Evolutionary conservation across 1,140 invertebrate genomes (phyloP), one percentile per base, ranked within the genome.

Genomic region (Cataglyphis hispanica): DNA sequence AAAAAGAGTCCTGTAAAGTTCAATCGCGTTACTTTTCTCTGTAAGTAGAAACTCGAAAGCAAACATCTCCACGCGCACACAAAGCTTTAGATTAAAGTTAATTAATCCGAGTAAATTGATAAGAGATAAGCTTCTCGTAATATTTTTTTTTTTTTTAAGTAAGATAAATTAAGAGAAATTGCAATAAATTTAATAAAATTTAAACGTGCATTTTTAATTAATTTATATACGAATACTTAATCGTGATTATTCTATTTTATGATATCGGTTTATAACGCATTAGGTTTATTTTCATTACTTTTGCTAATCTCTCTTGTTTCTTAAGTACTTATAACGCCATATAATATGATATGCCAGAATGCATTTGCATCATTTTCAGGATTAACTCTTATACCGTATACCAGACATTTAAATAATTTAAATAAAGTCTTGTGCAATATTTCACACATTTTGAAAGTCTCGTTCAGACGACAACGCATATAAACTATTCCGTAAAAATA

Each of bases 141-240:
- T 53, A 37, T 50, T 0, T 50, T 13, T 43, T 4, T 4, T 50
- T 16, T 50, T 6, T 50, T 50, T 0, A 50, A 43, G 13, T 22
- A 43, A 67, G 8, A 8, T 67, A 22, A 13, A 19, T 66, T 31
- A 43, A 69, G 5, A 78, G 27, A 16, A 50, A 78, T 78, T 50
- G 16, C 8, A 13, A 53, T 2, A 16, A 67, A n/a, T 13, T 80
- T 80, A 67, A 80, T 80, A 53, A 66, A 78, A 37, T 37, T 13
- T 69, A 25, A 50, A 66, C 27, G 27, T 31, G 7, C 1, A 2
- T 40, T 37, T 67, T 43, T 83, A 60, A 43, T 46, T 31, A 53
- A 31, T 0, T 66, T 46, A 61, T 61, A 11, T 25, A 58, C 4
- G 7, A 37, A 75, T 4, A 40, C 22, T 53, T 43, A n/a, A 77